Conservation (phyloP, 1,140 invertebrate species). For the Drosophila yakuba region DNA sequence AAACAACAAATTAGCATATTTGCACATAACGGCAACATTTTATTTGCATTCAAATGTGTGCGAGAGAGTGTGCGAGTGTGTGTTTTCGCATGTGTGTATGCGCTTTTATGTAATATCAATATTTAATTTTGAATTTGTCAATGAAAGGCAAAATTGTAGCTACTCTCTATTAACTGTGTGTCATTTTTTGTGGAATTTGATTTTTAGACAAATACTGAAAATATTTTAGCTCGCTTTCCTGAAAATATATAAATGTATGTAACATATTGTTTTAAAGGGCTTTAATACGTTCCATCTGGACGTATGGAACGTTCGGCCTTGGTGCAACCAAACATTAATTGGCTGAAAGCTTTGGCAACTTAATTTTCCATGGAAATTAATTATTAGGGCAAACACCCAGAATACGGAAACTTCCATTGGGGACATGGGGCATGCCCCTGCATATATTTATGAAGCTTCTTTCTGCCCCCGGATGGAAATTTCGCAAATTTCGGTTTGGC, state of each 20-base stretch:
- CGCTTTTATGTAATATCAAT: constrained; percentile 63
- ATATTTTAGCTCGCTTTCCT: constrained; percentile 30
- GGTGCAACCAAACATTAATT: constrained; percentile 23
- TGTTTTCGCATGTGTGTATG: constrained; percentile 12
- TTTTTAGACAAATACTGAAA: constrained; percentile 48
- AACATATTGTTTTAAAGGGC: constrained; percentile 6
- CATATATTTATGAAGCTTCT: constrained; percentile 42
- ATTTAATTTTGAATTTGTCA: constrained; percentile 67
- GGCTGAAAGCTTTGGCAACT: constrained; percentile 48
- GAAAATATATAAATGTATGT: background rate
- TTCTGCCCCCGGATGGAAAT: constrained; percentile 23
- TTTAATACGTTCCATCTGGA: background rate
- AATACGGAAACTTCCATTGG: constrained; percentile 22
- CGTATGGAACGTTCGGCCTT: constrained; percentile 10
- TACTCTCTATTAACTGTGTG: constrained; percentile 40
- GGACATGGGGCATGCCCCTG: constrained; percentile 35
- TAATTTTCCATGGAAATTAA: constrained; percentile 50
- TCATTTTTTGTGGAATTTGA: constrained; percentile 30
- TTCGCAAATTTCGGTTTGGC: constrained; percentile 30
- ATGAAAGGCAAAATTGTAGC: constrained; percentile 22
- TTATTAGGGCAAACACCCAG: constrained; percentile 42
- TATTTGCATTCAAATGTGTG: constrained; percentile 44
- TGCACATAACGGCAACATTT: constrained; percentile 71
- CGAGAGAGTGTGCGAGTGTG: background rate
- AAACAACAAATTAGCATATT: constrained; percentile 76